Evolutionary conservation across 2,113 vertebrate species (phyloP).

Genomic region (Seriola aureovittata): DNA sequence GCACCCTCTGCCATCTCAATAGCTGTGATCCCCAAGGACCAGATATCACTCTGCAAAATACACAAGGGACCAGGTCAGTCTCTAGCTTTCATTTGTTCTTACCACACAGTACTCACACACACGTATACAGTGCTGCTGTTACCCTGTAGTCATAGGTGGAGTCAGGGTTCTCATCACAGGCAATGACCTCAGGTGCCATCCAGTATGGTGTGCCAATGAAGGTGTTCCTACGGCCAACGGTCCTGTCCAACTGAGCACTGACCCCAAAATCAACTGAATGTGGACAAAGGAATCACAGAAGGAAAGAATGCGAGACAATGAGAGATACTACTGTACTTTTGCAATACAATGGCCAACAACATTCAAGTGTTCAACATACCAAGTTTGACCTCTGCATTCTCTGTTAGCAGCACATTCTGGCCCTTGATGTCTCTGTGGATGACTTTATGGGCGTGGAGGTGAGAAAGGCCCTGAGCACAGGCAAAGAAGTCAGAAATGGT

Average conservation of each 20-base stretch:
- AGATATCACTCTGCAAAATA: constrained; percentile 90
- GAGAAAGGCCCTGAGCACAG: constrained; percentile 88
- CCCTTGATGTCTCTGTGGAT: constrained; percentile 97
- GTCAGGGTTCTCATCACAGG: constrained; percentile 95
- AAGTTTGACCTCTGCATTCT: constrained; percentile 95
- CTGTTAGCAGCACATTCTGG: constrained; percentile 93
- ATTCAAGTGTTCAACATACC: constrained; percentile 78
- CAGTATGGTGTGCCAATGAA: constrained; percentile 96
- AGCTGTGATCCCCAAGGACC: constrained; percentile 95
- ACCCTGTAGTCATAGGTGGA: constrained; percentile 96
- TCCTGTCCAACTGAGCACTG: constrained; percentile 94
- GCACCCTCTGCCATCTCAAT: constrained; percentile 97
- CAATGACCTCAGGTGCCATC: constrained; percentile 96
- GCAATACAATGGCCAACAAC: not conserved
- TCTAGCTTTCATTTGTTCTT: not conserved
- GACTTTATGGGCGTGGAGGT: constrained; percentile 94
- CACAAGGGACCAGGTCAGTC: constrained; percentile 15
- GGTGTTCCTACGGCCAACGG: constrained; percentile 93
- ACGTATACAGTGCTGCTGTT: constrained; percentile 25
- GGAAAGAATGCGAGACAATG: not conserved
- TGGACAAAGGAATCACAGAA: constrained; percentile 12
- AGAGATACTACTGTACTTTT: not conserved
- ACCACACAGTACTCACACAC: constrained; percentile 6
- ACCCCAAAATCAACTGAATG: constrained; percentile 93
- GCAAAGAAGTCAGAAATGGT: constrained; percentile 25